Evolutionary conservation across 2,888 invertebrate genomes (phyloP).

Genomic region (Norana najaformis): DNA sequence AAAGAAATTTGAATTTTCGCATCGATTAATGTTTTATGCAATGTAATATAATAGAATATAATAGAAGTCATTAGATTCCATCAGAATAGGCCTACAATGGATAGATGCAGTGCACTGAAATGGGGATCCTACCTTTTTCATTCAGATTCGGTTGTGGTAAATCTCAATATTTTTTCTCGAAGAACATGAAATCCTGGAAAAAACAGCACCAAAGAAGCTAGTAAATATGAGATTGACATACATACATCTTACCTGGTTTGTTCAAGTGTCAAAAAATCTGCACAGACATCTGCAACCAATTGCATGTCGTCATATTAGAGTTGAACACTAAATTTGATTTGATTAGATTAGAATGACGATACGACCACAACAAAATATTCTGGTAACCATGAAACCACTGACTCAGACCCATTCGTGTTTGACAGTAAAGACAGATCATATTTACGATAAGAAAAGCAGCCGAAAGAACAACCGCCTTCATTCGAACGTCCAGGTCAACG

Average conservation of each 20-base stretch:
- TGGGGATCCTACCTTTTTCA: not conserved
- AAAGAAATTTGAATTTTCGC: too few relatives aligned
- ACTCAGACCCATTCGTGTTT: not conserved
- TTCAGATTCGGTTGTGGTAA: not conserved
- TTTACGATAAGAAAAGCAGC: conserved; percentile 44
- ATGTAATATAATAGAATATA: too few relatives aligned
- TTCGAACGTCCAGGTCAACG: conserved; percentile 42
- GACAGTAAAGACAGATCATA: not conserved
- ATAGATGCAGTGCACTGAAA: not conserved
- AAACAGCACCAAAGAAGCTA: not conserved
- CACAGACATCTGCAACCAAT: too few relatives aligned
- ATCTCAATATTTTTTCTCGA: not conserved
- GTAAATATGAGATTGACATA: not conserved
- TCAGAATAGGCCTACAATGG: not conserved
- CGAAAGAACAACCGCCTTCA: conserved; percentile 41
- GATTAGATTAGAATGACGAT: too few relatives aligned
- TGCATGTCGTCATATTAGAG: too few relatives aligned
- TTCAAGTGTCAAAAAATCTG: too few relatives aligned
- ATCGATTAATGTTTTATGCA: too few relatives aligned
- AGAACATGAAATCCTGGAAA: conserved; percentile 13
- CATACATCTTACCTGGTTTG: too few relatives aligned
- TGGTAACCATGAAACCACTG: too few relatives aligned
- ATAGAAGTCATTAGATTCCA: too few relatives aligned
- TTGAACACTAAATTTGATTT: too few relatives aligned
- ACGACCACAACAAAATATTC: too few relatives aligned